phyloP scores from a whole-genome alignment of 1,140 invertebrate species.

The Oppia nitens region DNA sequence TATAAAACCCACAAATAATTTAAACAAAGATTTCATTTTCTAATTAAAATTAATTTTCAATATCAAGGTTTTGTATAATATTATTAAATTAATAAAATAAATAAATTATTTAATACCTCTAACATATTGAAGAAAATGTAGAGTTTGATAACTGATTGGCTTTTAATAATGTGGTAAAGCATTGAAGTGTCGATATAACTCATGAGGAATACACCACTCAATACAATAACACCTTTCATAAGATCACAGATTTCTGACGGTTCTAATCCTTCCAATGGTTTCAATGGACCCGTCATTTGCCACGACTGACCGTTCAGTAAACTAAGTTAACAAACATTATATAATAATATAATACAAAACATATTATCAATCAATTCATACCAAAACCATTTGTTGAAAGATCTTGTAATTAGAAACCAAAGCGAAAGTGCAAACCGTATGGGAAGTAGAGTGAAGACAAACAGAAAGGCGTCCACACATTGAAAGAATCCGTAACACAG shows the following conservation, averaged over 20 bases:
- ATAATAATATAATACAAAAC: background rate
- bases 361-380: background rate
- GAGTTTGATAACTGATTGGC: slow-evolving; percentile 94
- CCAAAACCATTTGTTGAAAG: slow-evolving; percentile 32
- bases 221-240: slow-evolving; percentile 72
- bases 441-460: slow-evolving; percentile 93
- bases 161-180: slow-evolving; percentile 96
- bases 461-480: slow-evolving; percentile 95
- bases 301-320: background rate
- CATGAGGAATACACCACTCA: slow-evolving; percentile 64
- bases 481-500: slow-evolving; percentile 89
- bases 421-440: slow-evolving; percentile 70
- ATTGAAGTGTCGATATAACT: slow-evolving; percentile 90
- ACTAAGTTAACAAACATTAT: background rate
- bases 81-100: slow-evolving; percentile 4
- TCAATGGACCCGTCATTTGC: background rate
- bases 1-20: background rate
- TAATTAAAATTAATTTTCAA: background rate
- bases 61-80: background rate
- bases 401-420: slow-evolving; percentile 53
- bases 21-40: background rate
- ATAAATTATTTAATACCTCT: slow-evolving; percentile 45
- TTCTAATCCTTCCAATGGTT: slow-evolving; percentile 38
- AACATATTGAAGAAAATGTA: slow-evolving; percentile 99
- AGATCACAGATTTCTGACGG: slow-evolving; percentile 92